Evolutionary conservation across 1,140 invertebrate genomes (phyloP), one percentile per base, ranked within the genome.

Genomic region (Branchinecta lindahli): DNA sequence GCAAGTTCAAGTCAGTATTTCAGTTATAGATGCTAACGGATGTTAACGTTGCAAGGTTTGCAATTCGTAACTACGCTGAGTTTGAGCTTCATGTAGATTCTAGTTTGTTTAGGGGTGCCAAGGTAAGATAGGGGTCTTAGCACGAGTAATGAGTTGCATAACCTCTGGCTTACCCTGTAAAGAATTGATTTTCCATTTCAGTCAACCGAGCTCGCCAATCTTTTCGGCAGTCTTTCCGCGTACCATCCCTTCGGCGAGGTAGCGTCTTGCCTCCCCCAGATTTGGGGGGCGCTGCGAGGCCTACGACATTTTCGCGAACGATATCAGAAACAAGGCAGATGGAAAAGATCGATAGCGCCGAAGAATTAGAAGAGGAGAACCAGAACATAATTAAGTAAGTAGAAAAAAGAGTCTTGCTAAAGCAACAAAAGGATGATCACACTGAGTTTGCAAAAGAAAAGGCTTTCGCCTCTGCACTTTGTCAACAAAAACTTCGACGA

Each of bases 141-240:
- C 33, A 33, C 2, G 33, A 33, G 5, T 33, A 33, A 1, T 33
- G 33, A 33, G 33, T 33, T 33, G 33, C 1, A 33, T 1, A 33
- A 33, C 33, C 33, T 33, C 33, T 33, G 5, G 33, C 33, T 33
- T 33, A 33, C 5, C 33, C 33, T 33, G 33, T 33, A 33, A 33
- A 33, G 1, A 33, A 33, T 33, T 33, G 33, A 33, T 33, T 33
- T 33, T 33, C 33, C 33, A 33, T 77, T 78, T 66, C 79, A 87
- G 86, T 88, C 78, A 84, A 85, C 78, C 81, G 86, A 75, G 86
- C 85, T 52, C 79, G 85, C 72, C 85, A 85, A 74, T 86, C 85
- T 46, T 86, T 88, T 75, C 81, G 85, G 75, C 76, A 78, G 73
- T 79, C 78, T 8, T 74, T 79, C 46, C 73, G 76, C 61, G 75